Evolutionary conservation across 1,140 invertebrate genomes (phyloP).

Genomic region (Lordiphosa mommai): DNA sequence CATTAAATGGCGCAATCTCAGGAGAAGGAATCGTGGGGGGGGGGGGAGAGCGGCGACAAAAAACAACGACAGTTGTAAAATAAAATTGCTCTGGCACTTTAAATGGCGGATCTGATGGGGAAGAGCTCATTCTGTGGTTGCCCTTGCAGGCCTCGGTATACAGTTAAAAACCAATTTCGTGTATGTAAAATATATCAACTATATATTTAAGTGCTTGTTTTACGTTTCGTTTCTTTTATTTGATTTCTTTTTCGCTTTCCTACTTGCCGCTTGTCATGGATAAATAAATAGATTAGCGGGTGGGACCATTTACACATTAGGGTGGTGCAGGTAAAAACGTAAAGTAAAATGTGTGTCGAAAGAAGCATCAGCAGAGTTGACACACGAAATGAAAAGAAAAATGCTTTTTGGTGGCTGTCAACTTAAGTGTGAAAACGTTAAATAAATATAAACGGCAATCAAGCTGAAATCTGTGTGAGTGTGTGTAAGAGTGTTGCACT

Average conservation of each 20-base stretch:
- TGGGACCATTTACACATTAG: conserved; percentile 56
- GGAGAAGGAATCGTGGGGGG: conserved; percentile 23
- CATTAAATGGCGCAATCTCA: conserved; percentile 73
- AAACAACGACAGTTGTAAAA: conserved; percentile 75
- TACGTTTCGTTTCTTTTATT: conserved; percentile 24
- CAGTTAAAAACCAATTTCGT: conserved; percentile 76
- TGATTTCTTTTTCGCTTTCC: conserved; percentile 11
- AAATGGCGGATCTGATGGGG: conserved; percentile 13
- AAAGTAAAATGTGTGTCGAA: conserved; percentile 52
- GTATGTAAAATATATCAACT: conserved; percentile 78
- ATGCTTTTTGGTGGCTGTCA: neutral
- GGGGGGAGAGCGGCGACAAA: conserved; percentile 23
- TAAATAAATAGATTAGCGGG: conserved; percentile 58
- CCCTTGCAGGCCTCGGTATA: conserved; percentile 33
- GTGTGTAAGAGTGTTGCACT: neutral
- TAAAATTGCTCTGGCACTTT: conserved; percentile 62
- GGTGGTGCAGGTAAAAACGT: conserved; percentile 26
- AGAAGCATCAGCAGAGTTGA: too few relatives aligned
- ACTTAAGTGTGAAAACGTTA: too few relatives aligned
- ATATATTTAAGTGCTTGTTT: conserved; percentile 67
- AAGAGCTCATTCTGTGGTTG: conserved; percentile 39
- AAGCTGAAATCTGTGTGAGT: neutral
- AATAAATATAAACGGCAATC: too few relatives aligned
- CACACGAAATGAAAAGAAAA: too few relatives aligned
- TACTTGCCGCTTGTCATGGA: conserved; percentile 59